These are phyloP conservation scores for Kradibia gibbosae DNA, from an alignment of 1,140 invertebrate genomes.

Conservation along the genomic window DNA sequence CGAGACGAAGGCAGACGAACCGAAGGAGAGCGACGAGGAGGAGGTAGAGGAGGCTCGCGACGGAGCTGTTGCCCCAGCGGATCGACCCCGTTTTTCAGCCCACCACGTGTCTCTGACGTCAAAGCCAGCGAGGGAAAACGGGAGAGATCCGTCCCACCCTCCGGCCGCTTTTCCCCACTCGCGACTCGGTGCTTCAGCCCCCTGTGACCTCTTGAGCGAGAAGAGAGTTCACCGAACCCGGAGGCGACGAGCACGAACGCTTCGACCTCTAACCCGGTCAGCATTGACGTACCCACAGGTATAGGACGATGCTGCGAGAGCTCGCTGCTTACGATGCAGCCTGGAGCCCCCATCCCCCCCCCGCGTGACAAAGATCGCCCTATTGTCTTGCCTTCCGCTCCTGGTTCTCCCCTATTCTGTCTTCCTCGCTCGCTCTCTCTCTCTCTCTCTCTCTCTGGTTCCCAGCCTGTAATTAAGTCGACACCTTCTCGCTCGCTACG, in stretches of 20 bases:
- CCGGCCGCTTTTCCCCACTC: conserved; percentile 38
- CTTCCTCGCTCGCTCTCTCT: too few relatives aligned
- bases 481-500: too few relatives aligned
- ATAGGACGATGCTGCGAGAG: not conserved
- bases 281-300: conserved; percentile 17
- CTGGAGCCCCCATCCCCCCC: not conserved
- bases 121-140: conserved; percentile 47
- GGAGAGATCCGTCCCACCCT: not conserved
- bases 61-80: conserved; percentile 45
- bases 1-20: not conserved
- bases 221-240: conserved; percentile 65
- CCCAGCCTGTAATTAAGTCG: too few relatives aligned
- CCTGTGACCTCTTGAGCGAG: conserved; percentile 54
- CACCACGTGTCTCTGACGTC: conserved; percentile 62
- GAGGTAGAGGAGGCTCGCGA: not conserved
- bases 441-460: too few relatives aligned
- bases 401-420: too few relatives aligned
- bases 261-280: conserved; percentile 70
- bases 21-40: not conserved
- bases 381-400: too few relatives aligned
- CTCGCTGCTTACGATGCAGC: not conserved
- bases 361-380: not conserved
- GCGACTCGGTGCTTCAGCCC: conserved; percentile 55
- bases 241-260: not conserved
- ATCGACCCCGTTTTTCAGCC: conserved; percentile 53